phyloP scores from a whole-genome alignment of 2,888 invertebrate species.

The Clostera curtula region DNA sequence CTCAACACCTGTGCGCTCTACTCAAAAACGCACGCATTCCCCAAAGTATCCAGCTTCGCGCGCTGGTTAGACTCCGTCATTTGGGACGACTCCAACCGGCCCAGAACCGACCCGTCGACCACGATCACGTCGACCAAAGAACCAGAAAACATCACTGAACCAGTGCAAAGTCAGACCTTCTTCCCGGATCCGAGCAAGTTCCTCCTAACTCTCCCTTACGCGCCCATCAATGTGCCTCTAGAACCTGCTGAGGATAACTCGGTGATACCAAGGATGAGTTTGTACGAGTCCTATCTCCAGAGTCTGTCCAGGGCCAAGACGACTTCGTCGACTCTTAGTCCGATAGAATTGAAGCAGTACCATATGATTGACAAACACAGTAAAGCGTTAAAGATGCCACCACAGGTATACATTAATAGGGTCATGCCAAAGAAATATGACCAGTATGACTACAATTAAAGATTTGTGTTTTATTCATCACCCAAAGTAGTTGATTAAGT shows the following conservation, averaged over 20 bases:
- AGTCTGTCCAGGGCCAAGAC: conserved; percentile 39
- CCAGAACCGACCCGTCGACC: conserved; percentile 23
- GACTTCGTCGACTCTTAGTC: conserved; percentile 27
- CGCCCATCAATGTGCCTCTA: conserved; percentile 54
- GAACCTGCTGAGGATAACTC: conserved; percentile 59
- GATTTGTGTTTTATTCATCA: conserved; percentile 1
- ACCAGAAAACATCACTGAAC: conserved; percentile 1
- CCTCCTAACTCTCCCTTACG: conserved; percentile 54
- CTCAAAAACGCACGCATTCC: conserved; percentile 57
- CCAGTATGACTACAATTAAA: conserved; percentile 32
- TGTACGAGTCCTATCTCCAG: conserved; percentile 60
- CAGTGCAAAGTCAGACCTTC: conserved; percentile 6
- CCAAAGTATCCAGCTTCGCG: conserved; percentile 47
- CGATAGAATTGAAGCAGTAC: conserved; percentile 21
- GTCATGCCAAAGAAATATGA: conserved; percentile 29
- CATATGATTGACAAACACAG: conserved; percentile 37
- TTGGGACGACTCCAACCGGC: conserved; percentile 55
- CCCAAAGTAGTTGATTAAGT: conserved; percentile 8
- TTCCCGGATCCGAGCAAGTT: conserved; percentile 41
- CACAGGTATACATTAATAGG: conserved; percentile 13
- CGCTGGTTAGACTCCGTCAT: conserved; percentile 57
- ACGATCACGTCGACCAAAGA: conserved; percentile 8
- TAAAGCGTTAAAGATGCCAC: conserved; percentile 30
- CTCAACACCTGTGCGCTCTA: conserved; percentile 55
- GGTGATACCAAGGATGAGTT: conserved; percentile 56